A percentile compares a stretch with the other conserved stretches of the same genome.
These are phyloP conservation scores for Acipenser ruthenus DNA, from an alignment of 2,797 vertebrate species.

Conservation along the genomic window DNA sequence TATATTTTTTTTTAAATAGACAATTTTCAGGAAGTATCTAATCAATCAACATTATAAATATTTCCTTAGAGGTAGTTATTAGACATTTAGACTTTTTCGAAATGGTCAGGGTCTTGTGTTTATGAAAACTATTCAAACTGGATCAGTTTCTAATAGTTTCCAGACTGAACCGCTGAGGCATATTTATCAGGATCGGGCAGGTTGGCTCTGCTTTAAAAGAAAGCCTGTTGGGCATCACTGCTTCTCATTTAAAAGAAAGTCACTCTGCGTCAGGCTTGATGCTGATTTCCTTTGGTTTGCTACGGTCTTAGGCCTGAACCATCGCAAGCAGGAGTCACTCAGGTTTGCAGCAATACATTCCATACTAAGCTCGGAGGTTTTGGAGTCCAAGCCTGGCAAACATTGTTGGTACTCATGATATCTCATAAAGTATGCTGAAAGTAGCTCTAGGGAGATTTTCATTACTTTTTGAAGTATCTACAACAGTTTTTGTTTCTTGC, in stretches of 20 bases:
- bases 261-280: slow-evolving; percentile 42
- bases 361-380: slow-evolving; percentile 17
- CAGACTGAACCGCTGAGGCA: slow-evolving; percentile 27
- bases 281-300: slow-evolving; percentile 33
- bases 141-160: slow-evolving; percentile 44
- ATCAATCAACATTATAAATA: too few species aligned
- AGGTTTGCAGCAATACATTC: slow-evolving; percentile 12
- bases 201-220: slow-evolving; percentile 9
- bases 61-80: too few species aligned
- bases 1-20: too few species aligned
- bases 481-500: too few species aligned
- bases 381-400: slow-evolving; percentile 2
- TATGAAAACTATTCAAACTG: neutral
- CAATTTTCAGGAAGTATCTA: too few species aligned
- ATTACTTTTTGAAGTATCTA: too few species aligned
- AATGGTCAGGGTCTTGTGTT: neutral
- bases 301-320: slow-evolving; percentile 5
- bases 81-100: too few species aligned
- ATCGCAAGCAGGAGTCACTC: neutral
- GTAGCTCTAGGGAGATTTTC: too few species aligned
- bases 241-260: slow-evolving; percentile 21
- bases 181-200: slow-evolving; percentile 24
- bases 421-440: too few species aligned
- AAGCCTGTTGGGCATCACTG: neutral
- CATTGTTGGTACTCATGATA: too few species aligned